Conservation (phyloP, 2,113 vertebrate genomes). For the Coptodon bakossiorum region DNA sequence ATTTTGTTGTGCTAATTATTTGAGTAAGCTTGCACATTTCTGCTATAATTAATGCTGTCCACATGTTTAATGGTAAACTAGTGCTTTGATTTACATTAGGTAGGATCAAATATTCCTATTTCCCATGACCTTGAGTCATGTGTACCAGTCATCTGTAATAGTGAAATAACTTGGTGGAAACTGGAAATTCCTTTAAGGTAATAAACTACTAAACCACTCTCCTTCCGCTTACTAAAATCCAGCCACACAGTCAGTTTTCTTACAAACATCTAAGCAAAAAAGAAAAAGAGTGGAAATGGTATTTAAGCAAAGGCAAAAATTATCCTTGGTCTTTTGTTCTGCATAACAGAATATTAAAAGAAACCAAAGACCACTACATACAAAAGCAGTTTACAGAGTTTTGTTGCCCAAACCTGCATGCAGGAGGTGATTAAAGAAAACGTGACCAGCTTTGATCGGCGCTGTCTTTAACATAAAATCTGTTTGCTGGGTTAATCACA, state of each 20-base stretch:
- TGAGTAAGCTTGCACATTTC: background rate
- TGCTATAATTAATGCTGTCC: background rate
- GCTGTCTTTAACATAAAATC: background rate
- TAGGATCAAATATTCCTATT: background rate
- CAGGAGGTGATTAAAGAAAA: background rate
- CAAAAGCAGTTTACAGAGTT: background rate
- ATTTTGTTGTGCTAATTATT: background rate
- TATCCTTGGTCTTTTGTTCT: background rate
- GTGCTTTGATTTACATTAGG: background rate
- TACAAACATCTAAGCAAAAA: background rate
- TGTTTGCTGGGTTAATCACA: background rate
- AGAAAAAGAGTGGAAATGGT: background rate
- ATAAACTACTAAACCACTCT: background rate
- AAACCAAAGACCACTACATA: background rate
- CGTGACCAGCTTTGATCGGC: background rate
- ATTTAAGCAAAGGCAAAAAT: background rate
- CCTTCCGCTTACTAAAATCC: background rate
- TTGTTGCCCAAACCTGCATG: background rate
- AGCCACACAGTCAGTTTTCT: background rate
- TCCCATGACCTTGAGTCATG: background rate
- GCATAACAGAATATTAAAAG: background rate
- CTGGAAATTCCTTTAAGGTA: background rate
- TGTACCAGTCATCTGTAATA: background rate
- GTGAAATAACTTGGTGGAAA: background rate
- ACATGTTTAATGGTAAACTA: background rate